A percentile compares a stretch with the other conserved stretches of the same genome.
Conservation (phyloP, 2,113 vertebrate species). For the Dendropsophus ebraccatus region DNA sequence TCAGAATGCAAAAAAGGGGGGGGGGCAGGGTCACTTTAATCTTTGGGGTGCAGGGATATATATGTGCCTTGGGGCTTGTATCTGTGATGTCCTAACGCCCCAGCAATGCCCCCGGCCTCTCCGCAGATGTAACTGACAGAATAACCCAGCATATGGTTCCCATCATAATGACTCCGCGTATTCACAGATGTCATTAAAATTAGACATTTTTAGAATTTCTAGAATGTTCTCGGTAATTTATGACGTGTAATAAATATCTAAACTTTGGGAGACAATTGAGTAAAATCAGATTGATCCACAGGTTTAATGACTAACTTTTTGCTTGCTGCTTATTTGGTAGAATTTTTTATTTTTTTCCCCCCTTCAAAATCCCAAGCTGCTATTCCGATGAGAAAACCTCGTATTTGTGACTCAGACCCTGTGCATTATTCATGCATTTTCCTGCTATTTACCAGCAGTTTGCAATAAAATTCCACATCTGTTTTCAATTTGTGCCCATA, state of each 20-base stretch:
- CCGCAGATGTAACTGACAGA: neutral
- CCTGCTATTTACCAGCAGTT: slow-evolving; percentile 24
- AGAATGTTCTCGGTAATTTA: neutral
- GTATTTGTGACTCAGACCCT: slow-evolving; percentile 16
- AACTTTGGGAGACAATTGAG: too few species aligned
- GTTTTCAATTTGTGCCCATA: slow-evolving; percentile 44
- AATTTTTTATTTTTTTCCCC: neutral
- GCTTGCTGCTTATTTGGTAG: neutral
- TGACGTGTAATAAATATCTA: neutral
- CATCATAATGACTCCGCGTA: neutral
- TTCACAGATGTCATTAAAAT: neutral
- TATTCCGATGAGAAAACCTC: neutral
- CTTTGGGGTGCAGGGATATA: too few species aligned
- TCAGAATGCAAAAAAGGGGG: too few species aligned
- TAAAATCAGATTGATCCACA: neutral
- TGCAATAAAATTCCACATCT: slow-evolving; percentile 45
- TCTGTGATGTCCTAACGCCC: too few species aligned
- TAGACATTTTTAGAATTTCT: neutral
- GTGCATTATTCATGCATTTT: slow-evolving; percentile 34
- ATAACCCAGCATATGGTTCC: neutral
- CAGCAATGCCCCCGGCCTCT: too few species aligned
- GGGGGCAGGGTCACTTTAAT: too few species aligned
- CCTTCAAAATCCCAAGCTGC: neutral
- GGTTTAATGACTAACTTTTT: neutral
- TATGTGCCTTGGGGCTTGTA: too few species aligned